phyloP scores from a whole-genome alignment of 2,113 vertebrate species.

The Aegithalos caudatus region DNA sequence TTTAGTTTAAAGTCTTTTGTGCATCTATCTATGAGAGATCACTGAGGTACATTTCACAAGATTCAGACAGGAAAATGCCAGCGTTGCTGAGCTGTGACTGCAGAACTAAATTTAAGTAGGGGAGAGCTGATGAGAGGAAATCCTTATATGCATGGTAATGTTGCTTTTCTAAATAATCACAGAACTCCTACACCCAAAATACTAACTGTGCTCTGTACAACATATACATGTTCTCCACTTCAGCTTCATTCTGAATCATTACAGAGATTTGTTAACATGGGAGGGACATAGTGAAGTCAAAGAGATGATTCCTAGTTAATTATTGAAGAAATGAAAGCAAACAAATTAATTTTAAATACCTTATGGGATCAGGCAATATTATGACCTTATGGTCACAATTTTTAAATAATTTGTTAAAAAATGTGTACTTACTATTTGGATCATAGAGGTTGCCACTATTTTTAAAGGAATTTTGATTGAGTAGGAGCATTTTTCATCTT shows the following conservation, averaged over 20 bases:
- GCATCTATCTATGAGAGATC: not conserved
- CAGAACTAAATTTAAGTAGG: not conserved
- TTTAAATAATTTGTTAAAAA: not conserved
- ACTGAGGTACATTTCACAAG: not conserved
- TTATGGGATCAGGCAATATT: not conserved
- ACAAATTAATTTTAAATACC: conserved; percentile 51
- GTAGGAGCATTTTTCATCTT: not conserved
- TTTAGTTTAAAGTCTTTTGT: not conserved
- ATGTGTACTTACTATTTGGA: not conserved
- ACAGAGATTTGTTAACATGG: not conserved
- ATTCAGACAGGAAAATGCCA: not conserved
- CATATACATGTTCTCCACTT: not conserved
- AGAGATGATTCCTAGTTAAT: not conserved
- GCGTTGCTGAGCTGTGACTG: not conserved
- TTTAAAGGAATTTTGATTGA: not conserved
- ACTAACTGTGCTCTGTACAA: not conserved
- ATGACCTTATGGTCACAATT: not conserved
- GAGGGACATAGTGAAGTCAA: not conserved
- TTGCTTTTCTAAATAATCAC: not conserved
- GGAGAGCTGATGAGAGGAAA: not conserved
- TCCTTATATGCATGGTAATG: not conserved
- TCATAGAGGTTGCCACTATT: not conserved
- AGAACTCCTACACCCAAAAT: not conserved
- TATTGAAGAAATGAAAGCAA: conserved; percentile 24
- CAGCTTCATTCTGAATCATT: not conserved